Conservation (phyloP, 1,140 invertebrate species). For the Achroia grisella region DNA sequence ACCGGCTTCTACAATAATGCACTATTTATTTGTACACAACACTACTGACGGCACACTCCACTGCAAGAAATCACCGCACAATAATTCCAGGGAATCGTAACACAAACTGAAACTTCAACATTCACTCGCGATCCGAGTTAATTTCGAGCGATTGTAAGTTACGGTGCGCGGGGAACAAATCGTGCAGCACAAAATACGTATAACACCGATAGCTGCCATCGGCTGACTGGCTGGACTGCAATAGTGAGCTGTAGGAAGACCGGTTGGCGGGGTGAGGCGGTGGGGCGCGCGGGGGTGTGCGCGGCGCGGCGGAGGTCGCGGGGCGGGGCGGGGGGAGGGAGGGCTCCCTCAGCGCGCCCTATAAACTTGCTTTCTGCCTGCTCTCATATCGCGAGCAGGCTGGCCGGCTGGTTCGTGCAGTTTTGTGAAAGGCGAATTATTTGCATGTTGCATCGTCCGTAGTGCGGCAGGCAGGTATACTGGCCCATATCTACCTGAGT, state of each 20-base stretch:
- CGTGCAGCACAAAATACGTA: constrained; percentile 3
- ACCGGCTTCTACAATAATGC: constrained; percentile 18
- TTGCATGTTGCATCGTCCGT: constrained; percentile 6
- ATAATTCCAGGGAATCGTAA: neutral
- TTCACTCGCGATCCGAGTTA: constrained; percentile 19
- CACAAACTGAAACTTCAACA: constrained; percentile 10
- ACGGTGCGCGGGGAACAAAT: constrained; percentile 18
- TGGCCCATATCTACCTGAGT: too few species aligned
- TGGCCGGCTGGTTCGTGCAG: constrained; percentile 27
- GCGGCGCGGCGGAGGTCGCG: constrained; percentile 7
- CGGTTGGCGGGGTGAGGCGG: constrained; percentile 3
- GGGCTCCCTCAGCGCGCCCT: constrained; percentile 36
- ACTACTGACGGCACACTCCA: constrained; percentile 6
- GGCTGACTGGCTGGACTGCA: constrained; percentile 36
- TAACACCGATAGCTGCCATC: constrained; percentile 8
- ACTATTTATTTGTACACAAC: constrained; percentile 12
- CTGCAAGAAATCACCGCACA: constrained; percentile 6
- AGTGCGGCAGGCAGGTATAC: neutral
- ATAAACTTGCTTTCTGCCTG: constrained; percentile 47
- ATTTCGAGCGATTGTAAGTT: constrained; percentile 21
- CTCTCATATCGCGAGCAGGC: constrained; percentile 45
- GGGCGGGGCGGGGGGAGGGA: constrained; percentile 2
- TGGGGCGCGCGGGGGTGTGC: constrained; percentile 13
- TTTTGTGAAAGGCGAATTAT: constrained; percentile 51
- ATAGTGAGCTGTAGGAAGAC: constrained; percentile 10